A percentile compares a stretch with the other conserved stretches of the same genome.
Conservation (phyloP, 2,888 invertebrate species). For the Elegia similella region DNA sequence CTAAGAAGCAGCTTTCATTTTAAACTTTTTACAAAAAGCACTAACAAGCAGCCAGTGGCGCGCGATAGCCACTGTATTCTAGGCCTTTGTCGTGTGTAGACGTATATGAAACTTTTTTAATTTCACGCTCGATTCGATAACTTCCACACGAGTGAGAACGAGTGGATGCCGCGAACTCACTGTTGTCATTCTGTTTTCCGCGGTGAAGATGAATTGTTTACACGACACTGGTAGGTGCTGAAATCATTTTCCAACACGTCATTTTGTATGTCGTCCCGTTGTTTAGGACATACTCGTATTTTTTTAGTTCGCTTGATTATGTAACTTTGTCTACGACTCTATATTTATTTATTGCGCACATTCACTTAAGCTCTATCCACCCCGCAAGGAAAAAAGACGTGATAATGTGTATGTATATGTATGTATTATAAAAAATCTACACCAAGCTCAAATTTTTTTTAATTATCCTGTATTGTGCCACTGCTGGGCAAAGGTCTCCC, state of each 20-base stretch:
- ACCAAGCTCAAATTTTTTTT: no score
- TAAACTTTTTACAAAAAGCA: constrained; percentile 35
- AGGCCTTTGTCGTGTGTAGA: constrained; percentile 23
- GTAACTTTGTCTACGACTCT: no score
- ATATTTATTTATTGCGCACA: no score
- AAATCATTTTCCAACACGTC: neutral
- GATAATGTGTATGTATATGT: no score
- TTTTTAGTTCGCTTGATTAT: no score
- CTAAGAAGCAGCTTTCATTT: no score
- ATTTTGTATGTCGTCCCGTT: neutral
- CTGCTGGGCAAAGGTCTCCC: no score
- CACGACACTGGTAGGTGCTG: neutral
- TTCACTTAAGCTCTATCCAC: no score
- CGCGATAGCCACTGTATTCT: constrained; percentile 14
- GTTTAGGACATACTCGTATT: neutral
- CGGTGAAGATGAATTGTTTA: constrained; percentile 22
- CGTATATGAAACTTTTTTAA: constrained; percentile 72
- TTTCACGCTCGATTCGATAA: constrained; percentile 73
- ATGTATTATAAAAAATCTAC: no score
- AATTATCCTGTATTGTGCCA: no score
- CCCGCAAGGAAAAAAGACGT: no score
- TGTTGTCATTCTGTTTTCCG: constrained; percentile 33
- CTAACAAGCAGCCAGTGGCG: constrained; percentile 36
- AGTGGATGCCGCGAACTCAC: constrained; percentile 47
- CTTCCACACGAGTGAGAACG: constrained; percentile 40